Conservation (phyloP, 2,797 vertebrate genomes). For the Eutrigla gurnardus region DNA sequence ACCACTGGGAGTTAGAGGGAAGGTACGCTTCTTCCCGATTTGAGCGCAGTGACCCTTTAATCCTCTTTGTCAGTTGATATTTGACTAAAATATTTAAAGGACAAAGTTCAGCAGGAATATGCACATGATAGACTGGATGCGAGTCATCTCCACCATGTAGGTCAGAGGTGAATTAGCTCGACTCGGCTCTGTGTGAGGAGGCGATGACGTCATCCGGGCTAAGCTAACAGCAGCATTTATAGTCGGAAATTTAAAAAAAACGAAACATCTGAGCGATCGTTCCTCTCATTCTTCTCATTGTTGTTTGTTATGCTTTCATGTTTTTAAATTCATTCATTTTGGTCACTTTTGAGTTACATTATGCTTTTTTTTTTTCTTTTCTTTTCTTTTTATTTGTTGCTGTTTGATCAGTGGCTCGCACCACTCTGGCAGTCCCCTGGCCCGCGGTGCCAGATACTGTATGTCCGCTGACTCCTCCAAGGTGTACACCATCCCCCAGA, state of each 20-base stretch:
- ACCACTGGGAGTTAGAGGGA: conserved; percentile 10
- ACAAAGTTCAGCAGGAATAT: conserved; percentile 52
- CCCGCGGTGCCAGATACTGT: conserved; percentile 88
- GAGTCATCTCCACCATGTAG: conserved; percentile 48
- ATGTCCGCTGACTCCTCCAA: conserved; percentile 93
- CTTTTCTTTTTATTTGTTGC: conserved; percentile 65
- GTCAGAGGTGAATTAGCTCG: conserved; percentile 22
- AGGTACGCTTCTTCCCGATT: conserved; percentile 29
- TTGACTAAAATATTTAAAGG: conserved; percentile 67
- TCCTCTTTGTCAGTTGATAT: conserved; percentile 71
- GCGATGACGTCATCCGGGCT: conserved; percentile 23
- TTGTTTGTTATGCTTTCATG: conserved; percentile 42
- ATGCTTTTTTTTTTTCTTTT: conserved; percentile 55
- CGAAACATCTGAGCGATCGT: too few species aligned
- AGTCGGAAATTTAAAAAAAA: too few species aligned
- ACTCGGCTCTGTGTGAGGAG: not conserved
- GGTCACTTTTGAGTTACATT: conserved; percentile 71
- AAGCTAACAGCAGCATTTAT: not conserved
- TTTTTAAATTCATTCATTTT: conserved; percentile 45
- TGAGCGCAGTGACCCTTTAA: conserved; percentile 56
- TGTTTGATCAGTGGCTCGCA: conserved; percentile 89
- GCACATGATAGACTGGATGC: conserved; percentile 33
- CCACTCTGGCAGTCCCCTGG: conserved; percentile 91
- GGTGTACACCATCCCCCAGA: conserved; percentile 92
- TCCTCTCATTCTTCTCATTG: conserved; percentile 37